Evolutionary conservation across 2,113 vertebrate genomes (phyloP).

Genomic region (Peromyscus maniculatus): DNA sequence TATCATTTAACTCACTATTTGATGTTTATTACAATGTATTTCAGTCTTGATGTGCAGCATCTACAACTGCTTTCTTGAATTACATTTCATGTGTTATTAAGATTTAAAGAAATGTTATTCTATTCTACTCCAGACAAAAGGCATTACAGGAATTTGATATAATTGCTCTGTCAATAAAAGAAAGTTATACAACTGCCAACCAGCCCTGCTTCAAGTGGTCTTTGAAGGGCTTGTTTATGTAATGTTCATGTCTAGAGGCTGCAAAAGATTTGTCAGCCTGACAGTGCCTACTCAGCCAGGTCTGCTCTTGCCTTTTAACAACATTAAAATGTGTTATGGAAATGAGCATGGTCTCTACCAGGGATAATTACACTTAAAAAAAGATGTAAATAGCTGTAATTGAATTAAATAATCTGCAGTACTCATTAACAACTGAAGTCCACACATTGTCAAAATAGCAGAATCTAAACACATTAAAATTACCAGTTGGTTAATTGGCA

Average conservation of each 20-base stretch:
- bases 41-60: neutral
- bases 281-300: neutral
- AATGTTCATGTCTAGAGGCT: constrained; percentile 3
- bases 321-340: neutral
- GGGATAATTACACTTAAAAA: neutral
- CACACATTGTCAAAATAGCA: neutral
- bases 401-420: constrained; percentile 46
- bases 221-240: constrained; percentile 56
- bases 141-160: constrained; percentile 49
- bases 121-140: constrained; percentile 48
- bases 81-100: constrained; percentile 44
- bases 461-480: neutral
- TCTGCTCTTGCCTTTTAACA: constrained; percentile 42
- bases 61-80: neutral
- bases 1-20: neutral
- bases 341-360: neutral
- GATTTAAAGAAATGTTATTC: constrained; percentile 51
- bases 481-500: neutral
- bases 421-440: constrained; percentile 2
- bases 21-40: neutral
- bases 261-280: constrained; percentile 13
- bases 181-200: constrained; percentile 72
- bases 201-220: constrained; percentile 59
- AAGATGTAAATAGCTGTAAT: constrained; percentile 24
- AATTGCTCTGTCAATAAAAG: constrained; percentile 77